A percentile compares a stretch with the other conserved stretches of the same genome.
These are phyloP conservation scores for Neoitamus cyanurus DNA, from an alignment of 2,888 invertebrate genomes.

Conservation along the genomic window DNA sequence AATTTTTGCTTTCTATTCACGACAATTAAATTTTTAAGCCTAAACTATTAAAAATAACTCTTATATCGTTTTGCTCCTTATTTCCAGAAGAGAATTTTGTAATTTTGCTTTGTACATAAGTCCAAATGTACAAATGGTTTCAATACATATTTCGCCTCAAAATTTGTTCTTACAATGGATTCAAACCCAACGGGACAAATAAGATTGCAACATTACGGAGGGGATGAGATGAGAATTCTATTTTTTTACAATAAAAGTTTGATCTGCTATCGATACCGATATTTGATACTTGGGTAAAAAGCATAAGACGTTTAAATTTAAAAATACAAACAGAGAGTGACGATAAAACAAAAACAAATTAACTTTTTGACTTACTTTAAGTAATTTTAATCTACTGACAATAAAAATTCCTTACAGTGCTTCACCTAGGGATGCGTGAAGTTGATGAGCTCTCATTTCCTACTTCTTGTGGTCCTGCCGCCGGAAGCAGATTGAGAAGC, in stretches of 20 bases:
- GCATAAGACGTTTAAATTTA: background rate
- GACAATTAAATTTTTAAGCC: slow-evolving; percentile 46
- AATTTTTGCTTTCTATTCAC: slow-evolving; percentile 23
- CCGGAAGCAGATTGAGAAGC: slow-evolving; percentile 43
- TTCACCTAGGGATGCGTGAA: slow-evolving; percentile 29
- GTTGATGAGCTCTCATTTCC: slow-evolving; percentile 43
- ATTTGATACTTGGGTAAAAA: slow-evolving; percentile 8
- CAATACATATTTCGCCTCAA: background rate
- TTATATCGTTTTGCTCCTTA: slow-evolving; percentile 11
- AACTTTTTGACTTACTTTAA: slow-evolving; percentile 48
- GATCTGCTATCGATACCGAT: background rate
- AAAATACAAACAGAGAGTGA: slow-evolving; percentile 42
- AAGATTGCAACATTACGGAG: slow-evolving; percentile 28
- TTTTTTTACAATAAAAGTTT: slow-evolving; percentile 22
- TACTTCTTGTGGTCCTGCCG: slow-evolving; percentile 27
- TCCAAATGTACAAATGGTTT: slow-evolving; percentile 41
- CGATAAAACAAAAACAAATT: slow-evolving; percentile 44
- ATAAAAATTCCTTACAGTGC: slow-evolving; percentile 52
- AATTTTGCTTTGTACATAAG: slow-evolving; percentile 43
- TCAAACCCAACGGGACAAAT: background rate
- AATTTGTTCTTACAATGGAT: slow-evolving; percentile 28
- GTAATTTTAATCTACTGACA: slow-evolving; percentile 48
- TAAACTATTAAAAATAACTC: slow-evolving; percentile 47
- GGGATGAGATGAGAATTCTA: background rate
- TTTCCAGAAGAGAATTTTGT: slow-evolving; percentile 44